Evolutionary conservation across 2,797 vertebrate species (phyloP), one percentile per base, ranked within the genome.

Genomic region (Todus mexicanus): DNA sequence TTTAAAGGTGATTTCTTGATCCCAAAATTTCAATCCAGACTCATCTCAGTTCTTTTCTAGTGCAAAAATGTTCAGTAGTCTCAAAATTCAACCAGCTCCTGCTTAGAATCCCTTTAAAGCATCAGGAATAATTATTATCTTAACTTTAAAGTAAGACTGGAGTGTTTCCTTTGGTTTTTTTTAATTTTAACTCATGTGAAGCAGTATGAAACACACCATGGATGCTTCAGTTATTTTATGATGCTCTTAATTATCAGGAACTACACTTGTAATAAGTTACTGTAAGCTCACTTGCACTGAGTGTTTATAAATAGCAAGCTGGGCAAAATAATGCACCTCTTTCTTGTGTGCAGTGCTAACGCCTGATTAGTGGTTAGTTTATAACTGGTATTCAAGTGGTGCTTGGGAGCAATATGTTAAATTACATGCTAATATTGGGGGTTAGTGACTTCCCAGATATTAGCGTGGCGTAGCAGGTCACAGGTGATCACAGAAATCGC

Each of bases 351-450:
- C 47, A 42, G 51, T 19, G 21, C 56, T 59, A 87, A 73, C 88
- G 92, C 26, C 42, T 65, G 80, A 69, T 40, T 79, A 66, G 89
- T 84, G 65, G 10, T 94, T 90, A 53, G 83, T 76, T 89, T 84
- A 77, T 95, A 92, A 93, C 92, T 84, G 50, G 61, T 80, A 91
- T 94, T 96, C 75, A 77, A 70, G 83, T 77, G 72, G 7, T 94
- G 79, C 66, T 70, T 53, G 78, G 80, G 68, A 93, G 53, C 83
- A 87, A 88, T 68, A 63, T 20, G 26, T 60, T 69, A 85, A 93
- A 92, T 93, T 79, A 93, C 91, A 94, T 95, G 83, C 50, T 88
- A 66, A 92, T 96, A 50, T 22, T 84, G 48, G 21, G n/a, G 93
- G 89, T 95, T 92, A 56, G 50, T 48, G 78, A 57, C 43, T 66